Evolutionary conservation across 2,113 vertebrate species (phyloP), one percentile per base, ranked within the genome.

Genomic region (Lamprotornis superbus): DNA sequence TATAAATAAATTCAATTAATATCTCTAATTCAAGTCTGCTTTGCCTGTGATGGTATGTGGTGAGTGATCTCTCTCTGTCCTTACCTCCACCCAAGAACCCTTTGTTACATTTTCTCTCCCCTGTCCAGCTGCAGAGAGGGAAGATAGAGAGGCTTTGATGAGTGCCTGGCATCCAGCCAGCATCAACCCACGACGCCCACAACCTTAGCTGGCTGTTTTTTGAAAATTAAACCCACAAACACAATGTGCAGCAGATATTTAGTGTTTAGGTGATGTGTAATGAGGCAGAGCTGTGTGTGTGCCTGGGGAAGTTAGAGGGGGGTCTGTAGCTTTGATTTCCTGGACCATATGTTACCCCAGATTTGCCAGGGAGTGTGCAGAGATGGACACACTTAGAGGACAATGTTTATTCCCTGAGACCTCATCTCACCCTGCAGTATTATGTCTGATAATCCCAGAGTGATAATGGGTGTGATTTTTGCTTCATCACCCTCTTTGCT

Each of bases 391-490:
- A 0, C 49, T 76, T 52, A 57, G 77, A 87, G 63, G 55, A 16
- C 27, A 49, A 16, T 0, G 0, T 64, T 84, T 89, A 50, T 56
- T n/a, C 40, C 44, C 53, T 7, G 39, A 91, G 70, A 91, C 89
- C 83, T 95, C 31, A 10, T 68, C 46, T 92, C 69, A 89, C 70
- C 84, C 70, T 4, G 1, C 67, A 65, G 75, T 52, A 73, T 92
- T 93, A 69, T 19, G 40, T 20, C 2, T 0, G 8, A 52, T 84
- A 93, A 91, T 89, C 89, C 89, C 49, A 35, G 37, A 39, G 69
- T 65, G 69, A 76, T 82, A 92, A 89, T 14, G 40, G 74, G 33
- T 60, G 78, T 53, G 89, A 82, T 82, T 94, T 92, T 87, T 93
- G 90, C 71, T 92, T 93, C 71, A 77, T 92, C 88, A 77, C 37